Evolutionary conservation across 2,113 vertebrate species (phyloP).

Genomic region (Collichthys lucidus): DNA sequence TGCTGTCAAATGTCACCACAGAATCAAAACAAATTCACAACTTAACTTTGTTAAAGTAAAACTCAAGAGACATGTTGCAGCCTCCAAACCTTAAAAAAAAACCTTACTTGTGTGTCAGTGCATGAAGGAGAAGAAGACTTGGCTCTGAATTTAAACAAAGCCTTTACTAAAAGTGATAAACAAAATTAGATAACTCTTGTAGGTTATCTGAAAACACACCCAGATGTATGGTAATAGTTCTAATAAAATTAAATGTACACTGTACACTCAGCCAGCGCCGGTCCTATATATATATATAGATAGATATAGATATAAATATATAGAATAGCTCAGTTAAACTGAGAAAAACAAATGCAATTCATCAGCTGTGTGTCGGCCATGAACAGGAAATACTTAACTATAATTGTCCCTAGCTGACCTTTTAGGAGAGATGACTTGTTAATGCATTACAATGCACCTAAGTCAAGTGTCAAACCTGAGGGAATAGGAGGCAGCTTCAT

Average conservation of each 20-base stretch:
- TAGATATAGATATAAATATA: background rate
- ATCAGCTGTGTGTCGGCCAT: slow-evolving; percentile 40
- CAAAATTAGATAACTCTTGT: background rate
- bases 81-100: background rate
- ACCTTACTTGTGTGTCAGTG: too few species aligned
- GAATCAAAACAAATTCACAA: background rate
- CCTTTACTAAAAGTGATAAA: too few species aligned
- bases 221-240: background rate
- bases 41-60: background rate
- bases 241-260: too few species aligned
- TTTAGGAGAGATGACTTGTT: slow-evolving; percentile 41
- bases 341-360: slow-evolving; percentile 26
- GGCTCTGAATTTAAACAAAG: background rate
- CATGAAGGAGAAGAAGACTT: background rate
- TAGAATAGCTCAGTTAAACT: background rate
- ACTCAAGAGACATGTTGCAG: background rate
- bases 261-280: too few species aligned
- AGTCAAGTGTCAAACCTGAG: slow-evolving; percentile 34
- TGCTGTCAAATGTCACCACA: slow-evolving; percentile 1
- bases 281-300: too few species aligned
- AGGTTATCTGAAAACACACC: background rate
- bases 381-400: slow-evolving; percentile 25
- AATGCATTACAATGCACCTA: slow-evolving; percentile 23
- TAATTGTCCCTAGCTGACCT: slow-evolving; percentile 33
- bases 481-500: slow-evolving; percentile 22